Evolutionary conservation across 2,888 invertebrate species (phyloP), one percentile per base, ranked within the genome.

Genomic region (Lasioglossum villosulum): DNA sequence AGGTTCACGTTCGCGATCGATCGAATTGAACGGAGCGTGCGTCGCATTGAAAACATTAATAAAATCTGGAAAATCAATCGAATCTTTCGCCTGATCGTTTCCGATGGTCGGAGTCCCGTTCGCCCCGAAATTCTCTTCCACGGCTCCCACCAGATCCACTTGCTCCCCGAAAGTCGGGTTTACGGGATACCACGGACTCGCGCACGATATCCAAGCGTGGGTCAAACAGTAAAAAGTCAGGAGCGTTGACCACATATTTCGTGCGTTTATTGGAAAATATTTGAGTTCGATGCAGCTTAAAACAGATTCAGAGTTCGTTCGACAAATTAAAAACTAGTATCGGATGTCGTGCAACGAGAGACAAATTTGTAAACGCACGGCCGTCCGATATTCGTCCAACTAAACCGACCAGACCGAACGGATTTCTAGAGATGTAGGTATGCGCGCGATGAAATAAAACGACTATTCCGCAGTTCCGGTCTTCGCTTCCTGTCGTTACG

Each of bases 381-480:
- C 42, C 75, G 82, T 27, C 23, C 74, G 71, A 70, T 79, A 30
- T 77, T 80, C 75, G 59, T 48, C 68, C 48, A 79, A 83, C 87
- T 79, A 91, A 90, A 73, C 90, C 34, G 34, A 90, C 91, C 87
- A 85, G 91, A 91, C 91, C 88, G 89, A 92, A 88, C 90, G 83
- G 88, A 90, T 91, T 89, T 89, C 85, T 83, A 90, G 86, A 84
- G 52, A n/a, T 86, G 82, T 83, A 39, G n/a, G n/a, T n/a, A n/a
- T 12, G 84, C 84, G 86, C 86, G 82, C 83, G 80, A 89, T 79
- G 72, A 86, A 88, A 84, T 84, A 86, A 88, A 91, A 89, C 89
- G 82, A 83, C 84, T 83, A 88, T 89, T 88, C 90, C 90, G 87
- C 85, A 90, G 89, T 93, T 93, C 93, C 93, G 93, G 93, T 84